Evolutionary conservation across 1,140 invertebrate species (phyloP).

Genomic region (Heliconius himera): DNA sequence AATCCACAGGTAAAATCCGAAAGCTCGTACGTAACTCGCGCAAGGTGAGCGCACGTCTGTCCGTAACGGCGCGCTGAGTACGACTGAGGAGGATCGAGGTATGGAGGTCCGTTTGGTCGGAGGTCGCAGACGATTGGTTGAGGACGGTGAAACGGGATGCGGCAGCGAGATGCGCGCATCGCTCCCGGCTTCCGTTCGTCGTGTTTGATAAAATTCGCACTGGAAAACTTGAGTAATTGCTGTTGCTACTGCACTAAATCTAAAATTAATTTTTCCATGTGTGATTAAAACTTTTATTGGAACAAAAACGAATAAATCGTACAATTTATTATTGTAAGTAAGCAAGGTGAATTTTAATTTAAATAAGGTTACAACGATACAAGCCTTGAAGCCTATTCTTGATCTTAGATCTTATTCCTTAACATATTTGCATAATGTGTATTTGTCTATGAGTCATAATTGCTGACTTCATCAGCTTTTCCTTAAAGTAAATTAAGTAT

Average conservation of each 20-base stretch:
- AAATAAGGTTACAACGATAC: neutral
- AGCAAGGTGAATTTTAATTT: neutral
- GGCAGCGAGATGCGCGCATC: constrained; percentile 72
- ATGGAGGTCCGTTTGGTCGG: constrained; percentile 63
- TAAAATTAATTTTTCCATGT: constrained; percentile 15
- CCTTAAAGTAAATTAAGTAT: neutral
- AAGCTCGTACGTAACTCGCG: constrained; percentile 62
- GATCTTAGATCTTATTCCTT: neutral
- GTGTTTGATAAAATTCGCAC: constrained; percentile 67
- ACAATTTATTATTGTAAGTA: neutral
- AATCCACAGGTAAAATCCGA: constrained; percentile 78
- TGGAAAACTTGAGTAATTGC: constrained; percentile 52
- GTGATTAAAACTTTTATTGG: constrained; percentile 16
- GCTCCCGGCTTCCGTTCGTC: constrained; percentile 66
- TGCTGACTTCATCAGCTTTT: neutral
- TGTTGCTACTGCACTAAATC: constrained; percentile 23
- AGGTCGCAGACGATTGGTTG: constrained; percentile 76
- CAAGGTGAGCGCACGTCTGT: constrained; percentile 50
- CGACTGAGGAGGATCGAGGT: constrained; percentile 64
- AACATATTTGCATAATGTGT: neutral
- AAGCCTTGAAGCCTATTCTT: neutral
- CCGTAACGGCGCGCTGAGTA: constrained; percentile 48
- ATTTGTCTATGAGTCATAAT: neutral
- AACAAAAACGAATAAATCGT: neutral
- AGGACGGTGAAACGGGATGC: constrained; percentile 72